Evolutionary conservation across 92 coral and sea anemone species (phyloP).

Genomic region (Epizoanthus scotinus): DNA sequence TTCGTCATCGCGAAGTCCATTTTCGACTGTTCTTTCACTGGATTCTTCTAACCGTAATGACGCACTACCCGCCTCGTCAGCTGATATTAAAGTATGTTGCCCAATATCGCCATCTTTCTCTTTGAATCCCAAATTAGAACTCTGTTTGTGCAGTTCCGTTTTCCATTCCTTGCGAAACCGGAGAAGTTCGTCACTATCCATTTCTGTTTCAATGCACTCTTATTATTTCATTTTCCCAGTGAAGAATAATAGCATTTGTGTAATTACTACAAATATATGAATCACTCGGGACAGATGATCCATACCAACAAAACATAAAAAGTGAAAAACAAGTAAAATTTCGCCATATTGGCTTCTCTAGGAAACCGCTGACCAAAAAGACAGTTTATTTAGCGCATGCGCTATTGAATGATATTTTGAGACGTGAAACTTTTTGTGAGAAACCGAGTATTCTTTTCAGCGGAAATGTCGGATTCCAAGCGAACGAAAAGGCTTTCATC

Average conservation of each 20-base stretch:
- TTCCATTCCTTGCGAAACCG: conserved; percentile 76
- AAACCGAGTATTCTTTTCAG: not conserved
- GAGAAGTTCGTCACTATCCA: conserved; percentile 63
- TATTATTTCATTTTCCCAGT: not conserved
- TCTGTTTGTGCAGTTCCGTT: conserved; percentile 48
- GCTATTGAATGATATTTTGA: conserved; percentile 2
- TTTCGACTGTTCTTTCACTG: not conserved
- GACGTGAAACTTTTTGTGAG: not conserved
- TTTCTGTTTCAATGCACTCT: not conserved
- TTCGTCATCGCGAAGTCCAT: not conserved
- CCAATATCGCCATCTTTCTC: conserved; percentile 14
- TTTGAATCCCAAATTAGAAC: not conserved
- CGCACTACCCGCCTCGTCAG: not conserved
- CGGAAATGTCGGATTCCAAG: conserved; percentile 78
- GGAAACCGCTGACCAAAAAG: conserved; percentile 64
- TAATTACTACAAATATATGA: not conserved
- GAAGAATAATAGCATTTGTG: not conserved
- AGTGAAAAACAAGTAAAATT: not conserved
- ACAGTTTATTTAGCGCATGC: conserved; percentile 45
- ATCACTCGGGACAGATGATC: not conserved
- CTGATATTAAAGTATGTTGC: not conserved
- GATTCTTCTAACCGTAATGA: conserved; percentile 4
- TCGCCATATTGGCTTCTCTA: conserved; percentile 45
- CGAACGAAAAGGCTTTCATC: conserved; percentile 69
- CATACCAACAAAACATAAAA: no score